Conservation (phyloP, 2,797 vertebrate species). For the Urocyon cinereoargenteus region DNA sequence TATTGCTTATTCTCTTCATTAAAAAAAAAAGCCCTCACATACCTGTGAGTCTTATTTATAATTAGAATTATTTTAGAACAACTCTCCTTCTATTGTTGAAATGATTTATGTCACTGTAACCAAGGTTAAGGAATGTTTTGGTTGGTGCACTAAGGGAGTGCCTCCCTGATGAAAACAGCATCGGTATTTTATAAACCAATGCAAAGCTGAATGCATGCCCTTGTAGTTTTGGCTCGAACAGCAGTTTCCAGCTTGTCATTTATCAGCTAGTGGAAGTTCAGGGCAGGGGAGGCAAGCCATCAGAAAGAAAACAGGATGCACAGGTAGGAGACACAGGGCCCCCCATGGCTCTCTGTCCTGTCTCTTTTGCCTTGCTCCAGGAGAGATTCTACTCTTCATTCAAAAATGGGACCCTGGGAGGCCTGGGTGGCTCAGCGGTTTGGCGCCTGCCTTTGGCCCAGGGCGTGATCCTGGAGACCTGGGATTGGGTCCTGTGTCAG, state of each 20-base stretch:
- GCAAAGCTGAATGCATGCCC: background rate
- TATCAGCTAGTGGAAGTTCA: background rate
- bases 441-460: no score
- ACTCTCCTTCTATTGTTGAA: background rate
- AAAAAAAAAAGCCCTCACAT: background rate
- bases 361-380: background rate
- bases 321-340: background rate
- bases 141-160: background rate
- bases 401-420: background rate
- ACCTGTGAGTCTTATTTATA: background rate
- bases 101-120: background rate
- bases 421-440: no score
- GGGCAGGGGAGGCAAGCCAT: background rate
- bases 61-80: background rate
- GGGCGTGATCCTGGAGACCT: no score
- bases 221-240: background rate
- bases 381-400: background rate
- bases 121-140: background rate
- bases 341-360: background rate
- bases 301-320: background rate
- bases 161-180: background rate
- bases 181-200: rapidly evolving
- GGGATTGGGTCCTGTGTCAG: no score
- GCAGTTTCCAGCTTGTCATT: background rate
- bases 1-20: background rate